Percentiles rank a stretch among this genome's conserved stretches.
Evolutionary conservation across 1,140 invertebrate species (phyloP).

Genomic region (Drosophila aff.): DNA sequence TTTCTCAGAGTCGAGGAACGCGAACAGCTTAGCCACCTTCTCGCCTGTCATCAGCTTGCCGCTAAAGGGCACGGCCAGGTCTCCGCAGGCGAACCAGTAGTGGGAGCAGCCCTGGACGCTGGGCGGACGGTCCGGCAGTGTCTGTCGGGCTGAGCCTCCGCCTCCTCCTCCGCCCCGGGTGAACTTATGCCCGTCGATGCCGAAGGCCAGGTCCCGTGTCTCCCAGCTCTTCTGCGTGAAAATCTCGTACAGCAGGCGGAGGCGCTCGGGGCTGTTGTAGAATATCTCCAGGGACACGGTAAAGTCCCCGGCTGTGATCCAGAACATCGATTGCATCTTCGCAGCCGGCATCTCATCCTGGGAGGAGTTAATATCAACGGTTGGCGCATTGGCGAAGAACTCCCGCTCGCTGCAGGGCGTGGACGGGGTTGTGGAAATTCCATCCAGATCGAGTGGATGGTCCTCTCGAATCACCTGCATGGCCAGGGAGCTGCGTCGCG

Average conservation of each 20-base stretch:
- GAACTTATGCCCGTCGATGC: slow-evolving; percentile 76
- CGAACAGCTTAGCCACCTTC: slow-evolving; percentile 69
- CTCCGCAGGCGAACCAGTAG: slow-evolving; percentile 80
- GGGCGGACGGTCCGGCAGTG: slow-evolving; percentile 52
- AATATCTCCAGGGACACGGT: slow-evolving; percentile 65
- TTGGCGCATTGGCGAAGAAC: slow-evolving; percentile 75
- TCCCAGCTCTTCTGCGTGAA: slow-evolving; percentile 76
- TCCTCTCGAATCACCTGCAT: slow-evolving; percentile 80
- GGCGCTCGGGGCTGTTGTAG: slow-evolving; percentile 53
- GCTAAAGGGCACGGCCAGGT: slow-evolving; percentile 74
- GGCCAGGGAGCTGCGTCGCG: slow-evolving; percentile 70
- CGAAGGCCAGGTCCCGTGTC: slow-evolving; percentile 67
- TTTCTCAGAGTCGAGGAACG: slow-evolving; percentile 53
- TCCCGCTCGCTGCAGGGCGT: slow-evolving; percentile 60
- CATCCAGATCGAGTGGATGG: slow-evolving; percentile 67
- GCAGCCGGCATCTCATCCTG: slow-evolving; percentile 28
- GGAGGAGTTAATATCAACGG: slow-evolving; percentile 60
- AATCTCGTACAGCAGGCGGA: slow-evolving; percentile 73
- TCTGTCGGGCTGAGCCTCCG: not conserved
- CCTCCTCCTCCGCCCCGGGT: not conserved
- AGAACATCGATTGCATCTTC: slow-evolving; percentile 63
- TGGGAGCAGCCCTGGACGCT: slow-evolving; percentile 67
- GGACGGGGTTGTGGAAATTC: slow-evolving; percentile 22
- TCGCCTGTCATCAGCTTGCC: slow-evolving; percentile 60
- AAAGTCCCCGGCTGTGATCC: slow-evolving; percentile 68